These are phyloP conservation scores for Pangasius djambal DNA, from an alignment of 2,797 vertebrate species.

Conservation along the genomic window DNA sequence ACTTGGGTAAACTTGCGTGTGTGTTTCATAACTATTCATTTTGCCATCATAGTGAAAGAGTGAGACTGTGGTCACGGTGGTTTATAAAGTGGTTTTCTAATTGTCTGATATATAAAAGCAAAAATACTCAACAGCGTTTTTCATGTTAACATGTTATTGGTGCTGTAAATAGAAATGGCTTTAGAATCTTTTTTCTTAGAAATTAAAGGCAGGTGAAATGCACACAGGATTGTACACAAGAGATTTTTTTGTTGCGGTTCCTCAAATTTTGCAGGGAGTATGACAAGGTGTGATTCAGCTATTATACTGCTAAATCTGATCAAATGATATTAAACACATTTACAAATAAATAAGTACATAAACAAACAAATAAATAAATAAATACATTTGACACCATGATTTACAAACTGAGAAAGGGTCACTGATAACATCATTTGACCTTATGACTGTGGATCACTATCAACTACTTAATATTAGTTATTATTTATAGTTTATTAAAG, in stretches of 20 bases:
- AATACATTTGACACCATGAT: neutral
- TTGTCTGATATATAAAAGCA: neutral
- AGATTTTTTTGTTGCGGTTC: neutral
- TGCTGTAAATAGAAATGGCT: neutral
- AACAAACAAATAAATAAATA: neutral
- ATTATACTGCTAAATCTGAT: neutral
- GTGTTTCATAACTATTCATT: neutral
- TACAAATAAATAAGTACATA: neutral
- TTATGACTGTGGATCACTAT: neutral
- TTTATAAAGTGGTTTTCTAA: neutral
- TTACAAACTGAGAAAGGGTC: neutral
- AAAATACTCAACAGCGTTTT: neutral
- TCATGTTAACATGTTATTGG: neutral
- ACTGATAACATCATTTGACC: neutral
- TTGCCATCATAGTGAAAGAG: neutral
- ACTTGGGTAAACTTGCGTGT: neutral
- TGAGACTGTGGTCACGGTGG: neutral
- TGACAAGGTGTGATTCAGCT: neutral
- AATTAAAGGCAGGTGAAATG: neutral
- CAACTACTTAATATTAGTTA: no score
- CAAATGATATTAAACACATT: neutral
- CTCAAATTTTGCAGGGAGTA: neutral
- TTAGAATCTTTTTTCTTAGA: neutral
- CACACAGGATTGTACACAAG: neutral
- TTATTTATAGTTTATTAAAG: neutral